These are phyloP conservation scores for Periparus ater DNA, from an alignment of 2,797 vertebrate genomes.

Conservation along the genomic window DNA sequence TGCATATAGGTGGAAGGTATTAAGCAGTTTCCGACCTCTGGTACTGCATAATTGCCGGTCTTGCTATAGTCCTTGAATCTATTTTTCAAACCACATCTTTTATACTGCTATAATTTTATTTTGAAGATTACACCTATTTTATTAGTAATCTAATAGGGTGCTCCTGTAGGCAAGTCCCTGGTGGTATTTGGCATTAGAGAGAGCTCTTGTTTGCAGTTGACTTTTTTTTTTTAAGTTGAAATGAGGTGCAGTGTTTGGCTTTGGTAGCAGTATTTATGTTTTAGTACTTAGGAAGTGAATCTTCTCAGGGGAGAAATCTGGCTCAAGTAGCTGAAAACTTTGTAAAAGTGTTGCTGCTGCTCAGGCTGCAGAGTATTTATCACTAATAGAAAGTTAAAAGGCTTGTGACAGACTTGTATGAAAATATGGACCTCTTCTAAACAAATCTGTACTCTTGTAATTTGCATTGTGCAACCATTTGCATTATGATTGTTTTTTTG, in stretches of 20 bases:
- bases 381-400: not conserved
- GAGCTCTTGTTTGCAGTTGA: not conserved
- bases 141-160: not conserved
- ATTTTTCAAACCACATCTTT: not conserved
- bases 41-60: not conserved
- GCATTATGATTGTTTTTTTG: not conserved
- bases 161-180: not conserved
- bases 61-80: not conserved
- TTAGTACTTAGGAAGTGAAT: not conserved
- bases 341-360: not conserved
- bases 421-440: not conserved
- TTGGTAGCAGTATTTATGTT: not conserved
- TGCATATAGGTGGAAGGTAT: not conserved
- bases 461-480: not conserved
- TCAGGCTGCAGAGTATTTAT: not conserved
- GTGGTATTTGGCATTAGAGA: not conserved
- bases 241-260: not conserved
- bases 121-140: not conserved
- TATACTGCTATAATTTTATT: not conserved
- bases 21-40: not conserved
- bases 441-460: not conserved
- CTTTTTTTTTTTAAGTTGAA: not conserved
- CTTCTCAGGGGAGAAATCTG: not conserved
- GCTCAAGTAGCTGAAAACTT: not conserved
- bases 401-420: not conserved